phyloP scores from a whole-genome alignment of 2,797 vertebrate species.

The Acanthopagrus latus region DNA sequence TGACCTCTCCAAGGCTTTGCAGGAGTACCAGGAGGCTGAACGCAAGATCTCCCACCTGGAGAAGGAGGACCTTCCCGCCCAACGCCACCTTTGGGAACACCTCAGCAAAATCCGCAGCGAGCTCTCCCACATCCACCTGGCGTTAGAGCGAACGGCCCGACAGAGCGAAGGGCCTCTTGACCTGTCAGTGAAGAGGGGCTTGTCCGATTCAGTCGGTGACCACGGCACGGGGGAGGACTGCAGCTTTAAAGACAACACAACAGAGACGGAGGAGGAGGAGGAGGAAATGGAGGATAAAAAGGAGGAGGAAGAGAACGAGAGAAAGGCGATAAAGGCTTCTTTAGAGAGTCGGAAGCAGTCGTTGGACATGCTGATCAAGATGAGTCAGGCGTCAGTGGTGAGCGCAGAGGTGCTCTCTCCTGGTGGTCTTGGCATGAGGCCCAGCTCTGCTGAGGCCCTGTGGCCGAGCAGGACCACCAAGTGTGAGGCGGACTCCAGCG shows the following conservation, averaged over 20 bases:
- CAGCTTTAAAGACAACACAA: conserved; percentile 52
- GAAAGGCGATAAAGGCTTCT: conserved; percentile 70
- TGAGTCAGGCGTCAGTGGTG: conserved; percentile 83
- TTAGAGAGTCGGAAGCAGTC: conserved; percentile 88
- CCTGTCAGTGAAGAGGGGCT: conserved; percentile 91
- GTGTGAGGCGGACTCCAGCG: conserved; percentile 97
- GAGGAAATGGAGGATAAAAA: conserved; percentile 70
- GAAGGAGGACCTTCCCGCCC: conserved; percentile 87
- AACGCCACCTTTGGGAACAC: conserved; percentile 92
- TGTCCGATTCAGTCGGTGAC: background rate
- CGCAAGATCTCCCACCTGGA: conserved; percentile 89
- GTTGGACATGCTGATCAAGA: conserved; percentile 90
- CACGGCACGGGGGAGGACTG: conserved; percentile 6
- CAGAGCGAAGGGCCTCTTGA: conserved; percentile 91
- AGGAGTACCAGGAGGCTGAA: conserved; percentile 93
- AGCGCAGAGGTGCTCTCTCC: conserved; percentile 86
- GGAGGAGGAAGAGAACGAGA: conserved; percentile 75
- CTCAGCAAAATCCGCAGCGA: conserved; percentile 94
- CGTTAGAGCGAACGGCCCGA: conserved; percentile 87
- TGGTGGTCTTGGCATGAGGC: conserved; percentile 73
- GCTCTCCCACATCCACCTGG: conserved; percentile 94
- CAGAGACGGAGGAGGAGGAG: conserved; percentile 81
- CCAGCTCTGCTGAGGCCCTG: conserved; percentile 81
- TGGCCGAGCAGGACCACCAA: conserved; percentile 93
- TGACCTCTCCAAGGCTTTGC: conserved; percentile 92